These are phyloP conservation scores for Microcebus murinus DNA, from an alignment of 2,113 vertebrate species.

Conservation along the genomic window DNA sequence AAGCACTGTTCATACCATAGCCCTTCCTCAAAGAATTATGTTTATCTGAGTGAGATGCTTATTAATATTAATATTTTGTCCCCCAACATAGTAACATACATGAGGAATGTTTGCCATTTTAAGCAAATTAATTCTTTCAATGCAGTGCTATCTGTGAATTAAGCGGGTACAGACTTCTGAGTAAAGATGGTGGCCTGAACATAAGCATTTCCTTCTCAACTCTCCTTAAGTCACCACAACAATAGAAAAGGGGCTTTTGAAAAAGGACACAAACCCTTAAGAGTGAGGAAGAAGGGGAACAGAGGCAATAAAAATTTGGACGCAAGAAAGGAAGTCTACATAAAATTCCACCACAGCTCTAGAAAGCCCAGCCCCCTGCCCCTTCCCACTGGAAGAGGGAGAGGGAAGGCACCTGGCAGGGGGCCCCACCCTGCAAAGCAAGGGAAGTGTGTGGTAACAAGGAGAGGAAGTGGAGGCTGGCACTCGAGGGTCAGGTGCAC, in stretches of 20 bases:
- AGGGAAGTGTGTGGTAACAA: too few species aligned
- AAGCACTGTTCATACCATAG: neutral
- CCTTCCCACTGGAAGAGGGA: neutral
- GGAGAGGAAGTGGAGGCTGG: neutral
- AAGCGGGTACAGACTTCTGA: neutral
- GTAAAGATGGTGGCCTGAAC: neutral
- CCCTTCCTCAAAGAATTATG: neutral
- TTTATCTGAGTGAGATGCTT: neutral
- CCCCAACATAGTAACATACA: neutral
- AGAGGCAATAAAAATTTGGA: neutral
- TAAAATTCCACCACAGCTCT: neutral
- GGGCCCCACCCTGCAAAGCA: neutral
- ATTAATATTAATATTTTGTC: neutral
- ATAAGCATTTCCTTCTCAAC: neutral
- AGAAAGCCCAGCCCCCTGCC: neutral
- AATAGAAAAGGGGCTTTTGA: neutral
- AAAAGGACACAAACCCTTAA: neutral
- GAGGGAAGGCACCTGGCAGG: accelerated
- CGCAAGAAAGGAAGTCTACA: neutral
- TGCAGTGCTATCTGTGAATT: neutral
- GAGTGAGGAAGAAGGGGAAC: neutral
- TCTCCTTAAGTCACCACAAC: neutral
- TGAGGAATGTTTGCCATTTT: neutral
- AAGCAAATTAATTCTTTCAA: neutral
- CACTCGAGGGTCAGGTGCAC: neutral